Base-by-base conservation (phyloP, 2,113 vertebrate species). In the Notothenia rossii region DNA sequence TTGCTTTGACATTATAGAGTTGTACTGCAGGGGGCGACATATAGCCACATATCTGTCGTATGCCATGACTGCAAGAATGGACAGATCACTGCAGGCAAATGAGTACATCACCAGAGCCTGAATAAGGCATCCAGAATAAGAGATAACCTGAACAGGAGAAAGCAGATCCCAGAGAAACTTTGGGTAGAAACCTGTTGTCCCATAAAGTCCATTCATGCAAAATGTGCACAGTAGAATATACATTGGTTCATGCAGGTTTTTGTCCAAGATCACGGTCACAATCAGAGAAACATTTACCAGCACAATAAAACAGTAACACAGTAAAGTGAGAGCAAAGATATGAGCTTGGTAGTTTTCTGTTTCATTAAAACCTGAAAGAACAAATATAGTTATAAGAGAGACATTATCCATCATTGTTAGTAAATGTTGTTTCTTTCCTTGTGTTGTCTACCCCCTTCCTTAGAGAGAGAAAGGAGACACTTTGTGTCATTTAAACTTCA, bases 211-310 rank as follows among this genome's bases (percentile, higher is more conserved):
- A 49, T 89, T 90, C 17, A 91, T 53, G 40, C 84, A 90, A 13
- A 91, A 73, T 15, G 18, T 74, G 61, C 82, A 86, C 36, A 89
- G 9, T 15, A 89, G 22, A 81, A 89, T 76, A 10, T 91, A 89
- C 89, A 92, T 89, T 1, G 88, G 87, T 51, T 90, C 87, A 75
- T 92, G 85, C 10, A 90, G 79, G 20, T 49, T 58, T 66, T 73
- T 86, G 50, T 90, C 83, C 46, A 83, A 53, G 18, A 85, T 72
- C n/a, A 92, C 82, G 12, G 46, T 77, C 2, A 86, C 4, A 61
- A 86, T 79, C 9, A 90, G 50, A 67, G 43, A 48, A 53, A 71
- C 40, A 75, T 92, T 90, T 0, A 58, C 50, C 29, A 85, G 36
- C n/a, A 40, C 5, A 40, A 40, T 40, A 8, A 40, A 40, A 40